Conservation (phyloP, 2,797 vertebrate genomes). For the Lacerta viridis region DNA sequence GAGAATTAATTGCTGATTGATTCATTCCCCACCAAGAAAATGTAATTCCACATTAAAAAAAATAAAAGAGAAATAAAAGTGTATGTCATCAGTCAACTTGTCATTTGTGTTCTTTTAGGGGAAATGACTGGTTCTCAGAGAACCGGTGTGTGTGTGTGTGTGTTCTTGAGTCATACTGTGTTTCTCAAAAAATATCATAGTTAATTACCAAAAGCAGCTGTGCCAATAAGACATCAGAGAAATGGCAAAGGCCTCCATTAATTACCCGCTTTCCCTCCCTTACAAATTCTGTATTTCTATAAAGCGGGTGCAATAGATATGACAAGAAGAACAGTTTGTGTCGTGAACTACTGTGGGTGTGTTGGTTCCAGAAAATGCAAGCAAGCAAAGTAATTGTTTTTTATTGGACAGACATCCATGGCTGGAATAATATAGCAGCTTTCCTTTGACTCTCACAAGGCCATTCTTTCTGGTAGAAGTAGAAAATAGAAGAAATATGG, state of each 20-base stretch:
- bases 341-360: neutral
- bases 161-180: conserved; percentile 46
- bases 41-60: conserved; percentile 44
- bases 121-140: conserved; percentile 53
- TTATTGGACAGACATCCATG: neutral
- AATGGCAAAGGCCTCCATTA: conserved; percentile 35
- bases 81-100: conserved; percentile 67
- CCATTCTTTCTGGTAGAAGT: neutral
- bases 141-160: conserved; percentile 29
- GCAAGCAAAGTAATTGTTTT: neutral
- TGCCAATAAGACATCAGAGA: conserved; percentile 29
- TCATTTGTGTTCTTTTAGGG: conserved; percentile 60
- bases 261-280: conserved; percentile 30
- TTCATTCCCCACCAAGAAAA: conserved; percentile 30
- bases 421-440: conserved; percentile 1
- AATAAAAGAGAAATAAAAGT: conserved; percentile 40
- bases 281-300: conserved; percentile 15
- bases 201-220: conserved; percentile 38
- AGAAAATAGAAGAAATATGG: neutral
- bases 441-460: neutral
- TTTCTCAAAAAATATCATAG: conserved; percentile 32
- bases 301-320: conserved; percentile 38
- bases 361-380: conserved; percentile 1
- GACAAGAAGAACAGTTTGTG: conserved; percentile 30
- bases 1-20: conserved; percentile 49